Conservation (phyloP, 2,113 vertebrate genomes). For the Corydoras maculifer region DNA sequence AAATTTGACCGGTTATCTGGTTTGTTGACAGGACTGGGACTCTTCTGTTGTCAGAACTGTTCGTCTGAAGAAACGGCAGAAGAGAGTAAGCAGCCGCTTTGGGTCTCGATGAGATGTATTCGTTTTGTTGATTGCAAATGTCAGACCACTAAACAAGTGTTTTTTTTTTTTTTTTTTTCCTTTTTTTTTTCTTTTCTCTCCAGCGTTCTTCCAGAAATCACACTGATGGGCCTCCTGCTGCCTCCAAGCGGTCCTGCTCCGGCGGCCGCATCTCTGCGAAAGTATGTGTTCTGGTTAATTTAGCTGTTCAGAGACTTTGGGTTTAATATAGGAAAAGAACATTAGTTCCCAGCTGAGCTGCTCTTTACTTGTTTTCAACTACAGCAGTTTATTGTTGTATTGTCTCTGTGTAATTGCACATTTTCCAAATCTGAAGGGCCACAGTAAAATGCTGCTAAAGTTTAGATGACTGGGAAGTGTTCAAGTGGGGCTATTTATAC, state of each 20-base stretch:
- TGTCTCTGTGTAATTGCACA: too few relatives aligned
- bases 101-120: background rate
- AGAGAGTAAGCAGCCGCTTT: slow-evolving; percentile 70
- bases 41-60: slow-evolving; percentile 80
- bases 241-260: slow-evolving; percentile 82
- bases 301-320: background rate
- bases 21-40: slow-evolving; percentile 84
- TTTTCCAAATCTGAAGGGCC: too few relatives aligned
- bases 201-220: slow-evolving; percentile 88
- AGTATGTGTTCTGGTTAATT: slow-evolving; percentile 52
- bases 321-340: too few relatives aligned
- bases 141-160: background rate
- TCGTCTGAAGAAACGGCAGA: slow-evolving; percentile 85
- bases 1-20: background rate
- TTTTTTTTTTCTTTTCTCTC: slow-evolving; percentile 37
- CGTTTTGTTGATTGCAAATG: background rate
- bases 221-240: slow-evolving; percentile 75
- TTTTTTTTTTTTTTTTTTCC: slow-evolving; percentile 26
- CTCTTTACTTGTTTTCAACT: too few relatives aligned
- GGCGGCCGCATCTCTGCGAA: slow-evolving; percentile 70
- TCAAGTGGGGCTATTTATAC: too few relatives aligned
- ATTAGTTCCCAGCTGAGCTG: too few relatives aligned
- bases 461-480: too few relatives aligned
- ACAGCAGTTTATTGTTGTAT: too few relatives aligned
- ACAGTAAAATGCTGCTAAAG: too few relatives aligned